Conservation (phyloP, 1,140 invertebrate genomes). For the Drosophila kepulauana region DNA sequence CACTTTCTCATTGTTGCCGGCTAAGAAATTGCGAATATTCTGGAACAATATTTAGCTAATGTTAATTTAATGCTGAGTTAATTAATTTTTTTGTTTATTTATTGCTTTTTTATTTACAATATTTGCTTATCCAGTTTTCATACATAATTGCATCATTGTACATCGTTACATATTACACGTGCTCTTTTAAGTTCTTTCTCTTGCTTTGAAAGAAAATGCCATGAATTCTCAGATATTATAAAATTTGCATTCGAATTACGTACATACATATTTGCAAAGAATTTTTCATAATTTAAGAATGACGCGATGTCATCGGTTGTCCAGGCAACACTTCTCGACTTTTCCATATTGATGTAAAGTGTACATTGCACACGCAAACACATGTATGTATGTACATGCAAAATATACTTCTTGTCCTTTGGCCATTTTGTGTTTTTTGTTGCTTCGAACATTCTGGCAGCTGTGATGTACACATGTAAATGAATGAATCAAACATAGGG, state of each 20-base stretch:
- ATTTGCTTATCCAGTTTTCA: background rate
- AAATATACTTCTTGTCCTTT: too few species aligned
- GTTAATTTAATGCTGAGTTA: background rate
- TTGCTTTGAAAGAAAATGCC: too few species aligned
- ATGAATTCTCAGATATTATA: background rate
- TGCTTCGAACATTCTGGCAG: background rate
- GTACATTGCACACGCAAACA: slow-evolving; percentile 14
- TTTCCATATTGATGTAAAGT: slow-evolving; percentile 14
- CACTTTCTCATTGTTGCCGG: slow-evolving; percentile 19
- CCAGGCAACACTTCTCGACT: slow-evolving; percentile 32
- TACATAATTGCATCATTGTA: background rate
- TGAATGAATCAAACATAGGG: background rate
- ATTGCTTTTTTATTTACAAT: background rate
- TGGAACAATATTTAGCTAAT: slow-evolving; percentile 19
- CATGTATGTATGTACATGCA: slow-evolving; percentile 2
- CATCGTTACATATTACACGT: slow-evolving; percentile 3
- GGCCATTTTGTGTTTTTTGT: too few species aligned
- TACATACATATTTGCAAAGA: background rate
- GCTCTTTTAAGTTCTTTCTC: background rate
- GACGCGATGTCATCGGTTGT: slow-evolving; percentile 5
- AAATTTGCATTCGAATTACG: background rate
- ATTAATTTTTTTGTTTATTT: background rate
- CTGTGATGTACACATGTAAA: background rate
- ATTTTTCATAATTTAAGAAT: slow-evolving; percentile 16
- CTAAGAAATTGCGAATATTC: slow-evolving; percentile 27